A percentile compares a stretch with the other conserved stretches of the same genome.
These are phyloP conservation scores for Fundulus diaphanus DNA, from an alignment of 2,797 vertebrate species.

Conservation along the genomic window DNA sequence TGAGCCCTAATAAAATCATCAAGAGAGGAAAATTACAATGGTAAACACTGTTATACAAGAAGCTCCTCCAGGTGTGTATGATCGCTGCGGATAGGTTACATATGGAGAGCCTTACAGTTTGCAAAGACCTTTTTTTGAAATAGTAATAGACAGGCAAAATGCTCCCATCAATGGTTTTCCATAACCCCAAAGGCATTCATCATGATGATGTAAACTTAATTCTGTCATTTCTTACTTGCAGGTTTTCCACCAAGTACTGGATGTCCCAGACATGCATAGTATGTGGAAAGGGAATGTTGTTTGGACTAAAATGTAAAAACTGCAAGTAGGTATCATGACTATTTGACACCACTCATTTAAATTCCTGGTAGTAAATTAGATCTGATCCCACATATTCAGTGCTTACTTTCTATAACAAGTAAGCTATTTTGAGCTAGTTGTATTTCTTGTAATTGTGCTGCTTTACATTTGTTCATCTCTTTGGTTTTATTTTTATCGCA, in stretches of 20 bases:
- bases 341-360: background rate
- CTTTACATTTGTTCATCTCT: slow-evolving; percentile 5
- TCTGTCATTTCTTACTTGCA: slow-evolving; percentile 64
- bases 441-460: background rate
- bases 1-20: slow-evolving; percentile 63
- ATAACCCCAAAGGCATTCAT: slow-evolving; percentile 17
- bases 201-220: slow-evolving; percentile 18
- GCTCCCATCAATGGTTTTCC: slow-evolving; percentile 44
- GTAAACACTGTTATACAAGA: slow-evolving; percentile 36
- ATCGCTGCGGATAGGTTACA: slow-evolving; percentile 58
- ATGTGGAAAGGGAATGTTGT: slow-evolving; percentile 99
- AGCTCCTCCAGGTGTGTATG: slow-evolving; percentile 34
- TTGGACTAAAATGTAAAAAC: slow-evolving; percentile 99
- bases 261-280: slow-evolving; percentile 99
- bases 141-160: slow-evolving; percentile 51
- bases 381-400: background rate
- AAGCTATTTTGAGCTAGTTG: background rate
- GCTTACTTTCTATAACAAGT: background rate
- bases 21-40: slow-evolving; percentile 51
- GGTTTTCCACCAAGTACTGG: slow-evolving; percentile 99
- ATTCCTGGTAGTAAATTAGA: background rate
- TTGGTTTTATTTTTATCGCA: slow-evolving; percentile 14
- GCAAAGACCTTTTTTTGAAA: slow-evolving; percentile 44
- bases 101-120: slow-evolving; percentile 39
- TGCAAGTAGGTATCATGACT: slow-evolving; percentile 90